Evolutionary conservation across 2,888 invertebrate species (phyloP).

Genomic region (Heteromurus nitidus): DNA sequence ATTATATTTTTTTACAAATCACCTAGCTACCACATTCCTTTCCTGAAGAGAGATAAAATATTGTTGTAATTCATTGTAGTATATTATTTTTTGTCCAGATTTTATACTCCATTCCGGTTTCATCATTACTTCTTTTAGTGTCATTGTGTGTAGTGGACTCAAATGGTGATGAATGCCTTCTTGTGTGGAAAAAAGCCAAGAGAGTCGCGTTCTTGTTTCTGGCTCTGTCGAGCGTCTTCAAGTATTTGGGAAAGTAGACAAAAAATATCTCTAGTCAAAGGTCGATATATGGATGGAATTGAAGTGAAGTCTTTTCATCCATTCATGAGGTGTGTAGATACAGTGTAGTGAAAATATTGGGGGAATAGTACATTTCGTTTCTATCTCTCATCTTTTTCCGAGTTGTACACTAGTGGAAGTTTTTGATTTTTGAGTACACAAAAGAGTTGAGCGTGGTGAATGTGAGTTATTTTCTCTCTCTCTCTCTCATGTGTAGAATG

Average conservation of each 20-base stretch:
- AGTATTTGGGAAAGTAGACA: neutral
- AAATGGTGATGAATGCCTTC: too few relatives aligned
- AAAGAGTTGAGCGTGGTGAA: neutral
- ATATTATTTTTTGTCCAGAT: too few relatives aligned
- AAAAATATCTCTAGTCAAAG: neutral
- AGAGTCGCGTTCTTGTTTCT: too few relatives aligned
- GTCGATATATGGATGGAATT: neutral
- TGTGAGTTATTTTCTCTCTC: neutral
- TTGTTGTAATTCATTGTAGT: too few relatives aligned
- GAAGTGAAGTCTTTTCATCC: neutral
- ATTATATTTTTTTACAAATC: too few relatives aligned
- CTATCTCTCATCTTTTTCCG: neutral
- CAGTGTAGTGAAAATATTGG: neutral
- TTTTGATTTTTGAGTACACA: slow-evolving; percentile 1
- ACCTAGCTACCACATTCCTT: too few relatives aligned
- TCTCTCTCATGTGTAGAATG: neutral
- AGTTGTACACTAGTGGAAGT: neutral
- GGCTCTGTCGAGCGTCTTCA: too few relatives aligned
- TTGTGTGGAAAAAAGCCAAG: too few relatives aligned
- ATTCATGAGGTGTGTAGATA: neutral
- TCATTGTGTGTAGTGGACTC: too few relatives aligned
- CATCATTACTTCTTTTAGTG: too few relatives aligned
- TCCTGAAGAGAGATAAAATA: too few relatives aligned
- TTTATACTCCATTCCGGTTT: too few relatives aligned
- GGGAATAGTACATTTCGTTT: neutral